A percentile compares a stretch with the other conserved stretches of the same genome.
Evolutionary conservation across 2,797 vertebrate genomes (phyloP).

Genomic region (Muscicapa comitata): DNA sequence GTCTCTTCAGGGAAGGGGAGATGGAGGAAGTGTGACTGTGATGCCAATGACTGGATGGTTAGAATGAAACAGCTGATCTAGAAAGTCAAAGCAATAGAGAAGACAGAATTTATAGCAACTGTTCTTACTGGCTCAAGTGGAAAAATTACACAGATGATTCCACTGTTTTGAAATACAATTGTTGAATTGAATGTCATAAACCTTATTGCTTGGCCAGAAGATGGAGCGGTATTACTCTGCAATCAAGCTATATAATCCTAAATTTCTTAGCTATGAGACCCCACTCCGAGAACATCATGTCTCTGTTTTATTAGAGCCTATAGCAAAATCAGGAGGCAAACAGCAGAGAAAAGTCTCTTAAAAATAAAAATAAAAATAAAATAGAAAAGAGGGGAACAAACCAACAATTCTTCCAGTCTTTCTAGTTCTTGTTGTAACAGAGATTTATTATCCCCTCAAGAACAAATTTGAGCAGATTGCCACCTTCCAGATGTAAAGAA

Average conservation of each 20-base stretch:
- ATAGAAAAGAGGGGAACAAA: not conserved
- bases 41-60: not conserved
- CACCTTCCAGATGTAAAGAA: not conserved
- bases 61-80: not conserved
- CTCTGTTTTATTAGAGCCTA: not conserved
- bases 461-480: not conserved
- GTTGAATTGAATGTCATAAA: not conserved
- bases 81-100: not conserved
- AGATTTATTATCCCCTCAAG: not conserved
- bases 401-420: not conserved
- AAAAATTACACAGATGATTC: not conserved
- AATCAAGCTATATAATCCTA: not conserved
- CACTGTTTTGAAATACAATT: not conserved
- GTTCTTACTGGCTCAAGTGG: not conserved
- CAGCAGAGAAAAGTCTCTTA: not conserved
- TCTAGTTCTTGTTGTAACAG: not conserved
- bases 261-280: not conserved
- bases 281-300: not conserved
- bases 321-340: not conserved
- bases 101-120: not conserved
- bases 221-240: not conserved
- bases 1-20: not conserved
- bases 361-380: not conserved
- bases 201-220: not conserved
- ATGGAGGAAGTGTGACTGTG: not conserved